phyloP scores from a whole-genome alignment of 2,888 invertebrate genomes.

The Pollenia angustigena region DNA sequence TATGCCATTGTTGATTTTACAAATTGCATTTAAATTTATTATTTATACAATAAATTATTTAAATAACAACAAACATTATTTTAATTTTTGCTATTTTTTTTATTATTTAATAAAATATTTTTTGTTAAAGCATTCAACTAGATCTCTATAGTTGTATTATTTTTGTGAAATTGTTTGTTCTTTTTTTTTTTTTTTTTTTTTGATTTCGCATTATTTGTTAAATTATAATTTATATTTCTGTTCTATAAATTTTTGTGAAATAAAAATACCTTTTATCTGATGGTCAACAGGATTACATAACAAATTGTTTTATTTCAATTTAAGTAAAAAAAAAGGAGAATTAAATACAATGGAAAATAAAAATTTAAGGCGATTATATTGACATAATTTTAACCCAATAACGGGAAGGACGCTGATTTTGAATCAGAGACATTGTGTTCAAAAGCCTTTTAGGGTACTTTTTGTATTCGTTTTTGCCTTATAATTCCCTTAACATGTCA shows the following conservation, averaged over 20 bases:
- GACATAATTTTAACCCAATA: too few relatives aligned
- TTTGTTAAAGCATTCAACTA: neutral
- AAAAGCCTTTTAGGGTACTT: too few relatives aligned
- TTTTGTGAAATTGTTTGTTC: conserved; percentile 19
- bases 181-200: neutral
- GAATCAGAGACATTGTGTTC: too few relatives aligned
- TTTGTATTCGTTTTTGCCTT: too few relatives aligned
- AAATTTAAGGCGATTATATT: too few relatives aligned
- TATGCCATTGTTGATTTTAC: conserved; percentile 63
- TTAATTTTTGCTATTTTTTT: conserved; percentile 37
- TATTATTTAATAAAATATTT: neutral
- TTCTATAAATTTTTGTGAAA: neutral
- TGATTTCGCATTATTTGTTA: neutral
- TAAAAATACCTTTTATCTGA: neutral
- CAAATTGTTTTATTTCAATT: conserved; percentile 6
- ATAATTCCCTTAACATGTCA: too few relatives aligned
- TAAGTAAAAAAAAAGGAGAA: neutral
- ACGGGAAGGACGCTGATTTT: too few relatives aligned
- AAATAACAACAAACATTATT: conserved; percentile 39
- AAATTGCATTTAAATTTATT: conserved; percentile 69
- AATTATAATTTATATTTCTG: conserved; percentile 10
- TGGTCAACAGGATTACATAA: neutral
- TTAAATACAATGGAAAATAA: too few relatives aligned
- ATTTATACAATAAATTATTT: conserved; percentile 67
- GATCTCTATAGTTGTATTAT: neutral